Evolutionary conservation across 2,888 invertebrate species (phyloP).

Genomic region (Augochlorella aurata): DNA sequence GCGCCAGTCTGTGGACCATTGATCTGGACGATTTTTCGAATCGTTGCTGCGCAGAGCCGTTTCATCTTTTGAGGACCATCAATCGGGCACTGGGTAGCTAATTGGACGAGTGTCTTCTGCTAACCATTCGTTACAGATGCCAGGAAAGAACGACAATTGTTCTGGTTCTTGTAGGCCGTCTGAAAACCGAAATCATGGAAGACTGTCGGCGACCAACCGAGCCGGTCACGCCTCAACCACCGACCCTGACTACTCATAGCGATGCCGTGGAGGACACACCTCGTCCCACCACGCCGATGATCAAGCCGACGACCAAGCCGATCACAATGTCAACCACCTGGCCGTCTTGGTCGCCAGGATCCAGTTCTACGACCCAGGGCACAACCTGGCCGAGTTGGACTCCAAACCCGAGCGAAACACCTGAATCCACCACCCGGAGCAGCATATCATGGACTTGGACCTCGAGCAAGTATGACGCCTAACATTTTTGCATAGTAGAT

Average conservation of each 20-base stretch:
- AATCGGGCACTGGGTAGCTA: constrained; percentile 88
- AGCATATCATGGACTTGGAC: constrained; percentile 62
- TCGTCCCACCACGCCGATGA: constrained; percentile 67
- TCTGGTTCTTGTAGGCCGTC: constrained; percentile 79
- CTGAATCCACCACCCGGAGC: constrained; percentile 20
- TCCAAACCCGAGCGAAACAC: constrained; percentile 26
- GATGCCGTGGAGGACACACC: constrained; percentile 83
- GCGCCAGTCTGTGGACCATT: constrained; percentile 93
- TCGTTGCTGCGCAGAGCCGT: constrained; percentile 91
- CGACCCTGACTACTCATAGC: constrained; percentile 88
- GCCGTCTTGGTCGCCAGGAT: constrained; percentile 68
- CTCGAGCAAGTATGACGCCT: constrained; percentile 54
- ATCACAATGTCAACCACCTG: constrained; percentile 58
- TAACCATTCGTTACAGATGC: too few species aligned
- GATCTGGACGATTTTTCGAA: constrained; percentile 95
- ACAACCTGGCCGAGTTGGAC: constrained; percentile 51
- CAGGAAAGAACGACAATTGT: not conserved
- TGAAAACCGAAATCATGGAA: constrained; percentile 80
- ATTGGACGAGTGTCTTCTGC: not conserved
- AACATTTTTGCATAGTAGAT: too few species aligned
- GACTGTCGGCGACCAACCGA: constrained; percentile 88
- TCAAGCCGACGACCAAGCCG: constrained; percentile 60
- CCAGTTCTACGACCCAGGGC: constrained; percentile 20
- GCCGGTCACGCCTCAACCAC: constrained; percentile 89
- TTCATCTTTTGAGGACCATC: constrained; percentile 89